These are phyloP conservation scores for Cladorhizidae sp. DNA, from an alignment of 37 sponge, comb jelly and placozoan species.

Conservation along the genomic window DNA sequence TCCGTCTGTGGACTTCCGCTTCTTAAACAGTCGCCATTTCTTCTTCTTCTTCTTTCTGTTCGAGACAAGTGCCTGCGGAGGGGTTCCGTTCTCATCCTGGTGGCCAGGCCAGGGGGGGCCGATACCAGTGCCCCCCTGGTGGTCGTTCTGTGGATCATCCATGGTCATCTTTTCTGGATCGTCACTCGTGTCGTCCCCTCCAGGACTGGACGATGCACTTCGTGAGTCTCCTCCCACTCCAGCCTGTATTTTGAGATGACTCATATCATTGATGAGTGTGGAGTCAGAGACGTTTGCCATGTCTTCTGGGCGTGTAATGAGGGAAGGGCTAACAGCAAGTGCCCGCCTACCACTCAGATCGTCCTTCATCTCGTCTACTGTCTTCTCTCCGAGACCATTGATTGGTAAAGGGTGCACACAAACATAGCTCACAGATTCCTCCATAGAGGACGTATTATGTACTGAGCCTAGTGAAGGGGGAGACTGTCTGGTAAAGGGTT, in stretches of 20 bases:
- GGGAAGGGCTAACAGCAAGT: too few species aligned
- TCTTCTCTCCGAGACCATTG: not conserved
- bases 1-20: not conserved
- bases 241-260: not conserved
- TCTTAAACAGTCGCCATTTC: not conserved
- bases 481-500: not conserved
- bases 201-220: not conserved
- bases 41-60: constrained; percentile 17
- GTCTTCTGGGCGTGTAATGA: too few species aligned
- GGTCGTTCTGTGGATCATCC: not conserved
- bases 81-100: too few species aligned
- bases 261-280: too few species aligned
- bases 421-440: not conserved
- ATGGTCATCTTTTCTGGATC: not conserved
- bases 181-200: not conserved
- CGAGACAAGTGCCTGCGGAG: not conserved
- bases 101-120: too few species aligned
- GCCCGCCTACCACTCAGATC: too few species aligned
- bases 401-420: not conserved
- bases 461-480: not conserved
- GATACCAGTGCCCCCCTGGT: too few species aligned
- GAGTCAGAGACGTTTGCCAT: too few species aligned
- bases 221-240: not conserved
- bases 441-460: not conserved
- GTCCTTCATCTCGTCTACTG: too few species aligned